phyloP scores from a whole-genome alignment of 2,888 invertebrate genomes.

The Heteropelma amictum region DNA sequence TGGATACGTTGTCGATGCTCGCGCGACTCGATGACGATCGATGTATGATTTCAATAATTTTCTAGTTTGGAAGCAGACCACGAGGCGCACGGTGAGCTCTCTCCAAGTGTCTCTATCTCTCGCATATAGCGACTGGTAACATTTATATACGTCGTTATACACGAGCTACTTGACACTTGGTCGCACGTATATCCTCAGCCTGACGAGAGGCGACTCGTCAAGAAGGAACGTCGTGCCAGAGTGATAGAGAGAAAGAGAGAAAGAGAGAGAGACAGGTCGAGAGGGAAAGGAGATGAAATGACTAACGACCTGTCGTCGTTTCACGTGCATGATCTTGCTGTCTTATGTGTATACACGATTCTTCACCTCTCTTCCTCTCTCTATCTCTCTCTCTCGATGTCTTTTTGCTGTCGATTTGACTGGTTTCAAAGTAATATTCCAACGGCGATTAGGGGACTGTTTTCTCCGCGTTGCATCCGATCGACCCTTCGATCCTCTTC shows the following conservation, averaged over 20 bases:
- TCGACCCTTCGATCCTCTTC: conserved; percentile 2
- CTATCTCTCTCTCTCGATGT: background rate
- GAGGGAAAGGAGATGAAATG: conserved; percentile 37
- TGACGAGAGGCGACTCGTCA: conserved; percentile 13
- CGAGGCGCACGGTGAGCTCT: background rate
- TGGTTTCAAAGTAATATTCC: conserved; percentile 24
- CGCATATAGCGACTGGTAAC: conserved; percentile 7
- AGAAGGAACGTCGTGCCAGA: conserved; percentile 7
- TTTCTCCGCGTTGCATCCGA: conserved; percentile 20
- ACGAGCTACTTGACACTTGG: conserved; percentile 41
- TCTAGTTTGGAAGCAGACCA: conserved; percentile 60
- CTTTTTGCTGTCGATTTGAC: conserved; percentile 17
- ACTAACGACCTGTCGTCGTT: conserved; percentile 57
- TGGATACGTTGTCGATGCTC: too few species aligned
- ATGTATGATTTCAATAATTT: conserved; percentile 63
- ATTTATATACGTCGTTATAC: conserved; percentile 34
- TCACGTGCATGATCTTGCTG: conserved; percentile 43
- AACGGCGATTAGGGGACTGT: conserved; percentile 27
- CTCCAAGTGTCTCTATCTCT: conserved; percentile 19
- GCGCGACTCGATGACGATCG: too few species aligned
- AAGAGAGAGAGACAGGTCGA: background rate
- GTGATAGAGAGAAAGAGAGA: background rate
- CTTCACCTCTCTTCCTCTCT: background rate
- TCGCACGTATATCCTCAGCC: conserved; percentile 37
- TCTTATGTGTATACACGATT: conserved; percentile 20